These are phyloP conservation scores for Nephrotoma flavescens DNA, from an alignment of 2,888 invertebrate species.

Conservation along the genomic window DNA sequence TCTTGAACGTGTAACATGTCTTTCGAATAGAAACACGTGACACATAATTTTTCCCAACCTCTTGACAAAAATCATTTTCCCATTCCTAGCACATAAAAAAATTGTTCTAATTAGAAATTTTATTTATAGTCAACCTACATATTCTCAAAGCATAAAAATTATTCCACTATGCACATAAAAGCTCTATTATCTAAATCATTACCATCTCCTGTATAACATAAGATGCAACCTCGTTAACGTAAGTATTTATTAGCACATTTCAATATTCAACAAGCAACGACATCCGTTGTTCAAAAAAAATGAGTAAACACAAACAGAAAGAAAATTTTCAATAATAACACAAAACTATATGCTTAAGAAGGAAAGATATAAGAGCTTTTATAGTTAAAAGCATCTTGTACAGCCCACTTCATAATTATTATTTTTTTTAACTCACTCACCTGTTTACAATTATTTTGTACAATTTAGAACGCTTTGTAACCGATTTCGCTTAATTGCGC, in stretches of 20 bases:
- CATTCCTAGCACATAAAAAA: neutral
- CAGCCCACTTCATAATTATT: neutral
- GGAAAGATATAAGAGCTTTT: neutral
- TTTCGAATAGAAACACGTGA: neutral
- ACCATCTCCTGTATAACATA: too few relatives aligned
- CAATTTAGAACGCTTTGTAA: too few relatives aligned
- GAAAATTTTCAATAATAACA: too few relatives aligned
- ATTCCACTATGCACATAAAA: neutral
- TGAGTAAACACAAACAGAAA: neutral
- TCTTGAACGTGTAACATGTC: neutral
- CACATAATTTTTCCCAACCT: neutral
- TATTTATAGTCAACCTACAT: neutral
- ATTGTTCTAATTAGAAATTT: neutral
- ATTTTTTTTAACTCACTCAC: too few relatives aligned
- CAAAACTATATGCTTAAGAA: neutral
- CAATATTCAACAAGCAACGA: neutral
- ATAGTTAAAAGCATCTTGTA: neutral
- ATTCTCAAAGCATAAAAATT: neutral
- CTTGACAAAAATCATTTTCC: neutral
- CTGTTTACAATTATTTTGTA: too few relatives aligned
- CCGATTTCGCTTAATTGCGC: neutral
- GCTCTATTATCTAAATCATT: neutral
- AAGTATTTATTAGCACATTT: neutral
- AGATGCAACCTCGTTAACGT: neutral
- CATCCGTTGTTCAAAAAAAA: neutral